Percentiles rank a stretch among this genome's conserved stretches.
These are phyloP conservation scores for Tipula vernalis DNA, from an alignment of 2,888 invertebrate genomes.

Conservation along the genomic window DNA sequence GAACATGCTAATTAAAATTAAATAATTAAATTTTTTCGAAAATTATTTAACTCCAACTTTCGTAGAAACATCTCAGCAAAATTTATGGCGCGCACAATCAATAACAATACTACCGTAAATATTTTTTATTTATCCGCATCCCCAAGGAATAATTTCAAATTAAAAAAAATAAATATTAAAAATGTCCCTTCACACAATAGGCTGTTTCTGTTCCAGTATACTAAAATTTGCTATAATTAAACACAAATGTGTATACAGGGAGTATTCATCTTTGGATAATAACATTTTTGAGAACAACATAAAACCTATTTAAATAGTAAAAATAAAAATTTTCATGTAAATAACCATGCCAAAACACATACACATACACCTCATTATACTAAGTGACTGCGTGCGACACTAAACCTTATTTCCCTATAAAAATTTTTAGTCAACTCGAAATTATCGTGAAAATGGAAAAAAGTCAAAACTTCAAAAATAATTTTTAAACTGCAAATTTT, in stretches of 20 bases:
- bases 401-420: neutral
- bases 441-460: neutral
- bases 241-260: neutral
- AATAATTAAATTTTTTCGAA: too few species aligned
- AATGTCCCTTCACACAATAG: too few species aligned
- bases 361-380: neutral
- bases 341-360: neutral
- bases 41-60: too few species aligned
- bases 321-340: neutral
- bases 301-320: neutral
- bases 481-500: neutral
- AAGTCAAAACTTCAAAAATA: neutral
- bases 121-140: neutral
- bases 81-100: too few species aligned
- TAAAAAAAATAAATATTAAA: neutral
- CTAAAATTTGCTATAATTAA: neutral
- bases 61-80: too few species aligned
- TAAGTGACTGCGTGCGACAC: neutral
- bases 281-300: neutral
- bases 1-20: too few species aligned
- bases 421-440: neutral
- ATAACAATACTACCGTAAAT: too few species aligned
- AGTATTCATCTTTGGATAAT: neutral
- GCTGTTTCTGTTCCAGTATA: too few species aligned
- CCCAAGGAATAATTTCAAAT: neutral